A percentile compares a stretch with the other conserved stretches of the same genome.
These are phyloP conservation scores for Rallus crepitans DNA, from an alignment of 2,797 vertebrate species.

Conservation along the genomic window DNA sequence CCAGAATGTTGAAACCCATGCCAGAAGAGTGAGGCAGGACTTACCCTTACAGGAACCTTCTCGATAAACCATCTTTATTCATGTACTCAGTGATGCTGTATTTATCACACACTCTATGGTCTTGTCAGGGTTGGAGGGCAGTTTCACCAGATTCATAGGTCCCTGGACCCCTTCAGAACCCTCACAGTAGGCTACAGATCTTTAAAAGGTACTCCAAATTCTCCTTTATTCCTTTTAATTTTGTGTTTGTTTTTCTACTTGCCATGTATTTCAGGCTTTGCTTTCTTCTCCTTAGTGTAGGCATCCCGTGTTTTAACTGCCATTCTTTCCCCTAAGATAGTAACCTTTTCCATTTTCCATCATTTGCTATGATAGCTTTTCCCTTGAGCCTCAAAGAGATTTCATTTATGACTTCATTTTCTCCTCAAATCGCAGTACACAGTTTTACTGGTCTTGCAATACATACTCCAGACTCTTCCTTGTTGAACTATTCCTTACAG, in stretches of 20 bases:
- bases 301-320: background rate
- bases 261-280: background rate
- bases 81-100: background rate
- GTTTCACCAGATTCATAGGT: background rate
- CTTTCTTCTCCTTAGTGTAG: background rate
- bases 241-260: background rate
- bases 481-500: background rate
- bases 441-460: background rate
- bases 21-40: background rate
- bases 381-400: slow-evolving; percentile 1
- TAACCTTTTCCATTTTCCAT: background rate
- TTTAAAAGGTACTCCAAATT: background rate
- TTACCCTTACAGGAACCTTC: background rate
- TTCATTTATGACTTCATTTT: slow-evolving; percentile 46
- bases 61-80: background rate
- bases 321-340: background rate
- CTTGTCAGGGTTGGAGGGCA: background rate
- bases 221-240: background rate
- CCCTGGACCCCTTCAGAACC: background rate
- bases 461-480: background rate
- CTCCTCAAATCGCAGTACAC: background rate
- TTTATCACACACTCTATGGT: background rate
- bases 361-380: slow-evolving; percentile 2
- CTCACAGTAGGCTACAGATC: background rate
- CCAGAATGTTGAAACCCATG: background rate